Conservation (phyloP, 2,797 vertebrate genomes). For the Aplochiton taeniatus region DNA sequence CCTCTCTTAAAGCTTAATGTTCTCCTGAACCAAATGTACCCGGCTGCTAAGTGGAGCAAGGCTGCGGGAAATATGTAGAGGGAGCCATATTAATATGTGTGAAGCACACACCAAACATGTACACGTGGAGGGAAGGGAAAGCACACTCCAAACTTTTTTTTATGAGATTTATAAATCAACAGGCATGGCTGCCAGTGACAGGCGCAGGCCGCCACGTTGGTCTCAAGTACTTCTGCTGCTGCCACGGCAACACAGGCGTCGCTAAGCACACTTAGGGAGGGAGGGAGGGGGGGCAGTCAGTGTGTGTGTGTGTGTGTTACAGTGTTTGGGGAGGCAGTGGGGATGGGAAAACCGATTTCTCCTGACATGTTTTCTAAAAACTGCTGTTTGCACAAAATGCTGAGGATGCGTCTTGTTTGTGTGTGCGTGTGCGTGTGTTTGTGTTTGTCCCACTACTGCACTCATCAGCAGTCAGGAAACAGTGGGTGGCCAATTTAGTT, state of each 20-base stretch:
- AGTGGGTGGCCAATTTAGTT: slow-evolving; percentile 50
- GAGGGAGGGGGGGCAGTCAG: not conserved
- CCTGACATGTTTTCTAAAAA: slow-evolving; percentile 51
- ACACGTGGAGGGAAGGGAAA: slow-evolving; percentile 16
- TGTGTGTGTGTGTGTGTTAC: slow-evolving; percentile 3
- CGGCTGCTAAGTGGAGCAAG: no score
- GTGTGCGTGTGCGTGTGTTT: slow-evolving; percentile 20
- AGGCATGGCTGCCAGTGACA: slow-evolving; percentile 38
- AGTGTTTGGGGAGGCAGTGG: slow-evolving; percentile 18
- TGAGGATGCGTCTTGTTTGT: slow-evolving; percentile 29
- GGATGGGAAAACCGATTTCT: slow-evolving; percentile 19
- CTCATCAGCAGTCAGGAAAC: slow-evolving; percentile 55
- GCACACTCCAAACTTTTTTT: slow-evolving; percentile 55
- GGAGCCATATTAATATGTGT: no score
- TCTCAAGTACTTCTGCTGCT: no score
- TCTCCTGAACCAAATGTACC: no score
- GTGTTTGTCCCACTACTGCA: slow-evolving; percentile 29
- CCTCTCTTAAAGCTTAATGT: no score
- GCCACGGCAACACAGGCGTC: slow-evolving; percentile 26
- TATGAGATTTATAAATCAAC: slow-evolving; percentile 72
- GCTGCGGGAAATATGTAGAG: no score
- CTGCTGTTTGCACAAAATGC: slow-evolving; percentile 56
- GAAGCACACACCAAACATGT: slow-evolving; percentile 23
- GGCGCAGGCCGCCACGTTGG: slow-evolving; percentile 27
- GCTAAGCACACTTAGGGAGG: slow-evolving; percentile 21